Base-by-base conservation (phyloP, 1,140 invertebrate genomes). In the Euwallacea fornicatus region DNA sequence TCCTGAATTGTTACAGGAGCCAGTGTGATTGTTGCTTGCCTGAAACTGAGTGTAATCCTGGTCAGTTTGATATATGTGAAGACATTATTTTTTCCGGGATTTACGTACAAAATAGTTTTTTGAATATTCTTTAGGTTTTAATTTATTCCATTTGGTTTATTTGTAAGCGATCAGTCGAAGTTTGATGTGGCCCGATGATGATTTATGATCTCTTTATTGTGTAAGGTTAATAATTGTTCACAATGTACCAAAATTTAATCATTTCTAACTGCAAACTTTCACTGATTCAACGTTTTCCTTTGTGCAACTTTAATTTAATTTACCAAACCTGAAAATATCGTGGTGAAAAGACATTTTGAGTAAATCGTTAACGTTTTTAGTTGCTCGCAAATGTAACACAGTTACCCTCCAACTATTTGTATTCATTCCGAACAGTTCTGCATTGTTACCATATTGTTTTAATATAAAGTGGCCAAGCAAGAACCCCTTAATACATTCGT, bases 11-110 rank as follows among this genome's bases (percentile, higher is more conserved):
- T 56, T 9, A 56, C 11, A 53, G 63, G 62, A 42, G 60, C 50
- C 44, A 65, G 65, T 63, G 50, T 59, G 65, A 54, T 7, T 67
- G 71, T 72, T 68, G 65, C 65, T 72, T 72, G 71, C 65, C 65
- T 72, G 66, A 65, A 64, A 71, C 44, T 78, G 71, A 64, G 72
- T 74, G 73, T 75, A 73, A 54, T 69, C 66, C 75, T 76, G 71
- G 72, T 79, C 76, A 76, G 77, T 79, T 78, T 77, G 77, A 77
- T 73, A 61, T 1, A 50, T 33, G 21, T 69, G 56, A 53, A 55
- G 65, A 67, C 46, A 43, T 53, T 54, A 44, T 58, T 75, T 69
- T 66, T 63, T 64, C 69, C 15, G 65, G 66, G 46, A 55, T 70
- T 67, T 41, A 55, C 71, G 71, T 75, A 75, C 72, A 73, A 69